Evolutionary conservation across 2,797 vertebrate genomes (phyloP).

Genomic region (Protosalanx chinensis): DNA sequence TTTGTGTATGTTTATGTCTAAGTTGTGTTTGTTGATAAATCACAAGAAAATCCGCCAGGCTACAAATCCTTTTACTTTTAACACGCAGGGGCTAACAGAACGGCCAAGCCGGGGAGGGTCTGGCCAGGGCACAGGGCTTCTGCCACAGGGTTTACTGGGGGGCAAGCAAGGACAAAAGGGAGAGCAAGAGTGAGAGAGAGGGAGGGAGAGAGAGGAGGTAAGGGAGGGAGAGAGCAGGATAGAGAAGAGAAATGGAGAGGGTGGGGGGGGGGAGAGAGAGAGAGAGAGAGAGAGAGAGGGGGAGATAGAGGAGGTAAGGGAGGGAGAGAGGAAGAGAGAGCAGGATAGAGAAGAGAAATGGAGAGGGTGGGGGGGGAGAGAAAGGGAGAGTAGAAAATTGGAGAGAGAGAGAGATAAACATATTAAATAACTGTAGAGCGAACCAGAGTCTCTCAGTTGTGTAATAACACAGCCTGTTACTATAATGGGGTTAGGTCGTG

Average conservation of each 20-base stretch:
- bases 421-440: not conserved
- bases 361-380: too few species aligned
- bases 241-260: not conserved
- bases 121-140: not conserved
- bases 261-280: not conserved
- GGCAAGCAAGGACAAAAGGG: not conserved
- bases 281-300: not conserved
- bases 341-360: not conserved
- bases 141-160: not conserved
- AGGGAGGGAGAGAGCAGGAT: too few species aligned
- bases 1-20: not conserved
- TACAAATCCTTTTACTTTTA: not conserved
- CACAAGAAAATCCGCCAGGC: not conserved
- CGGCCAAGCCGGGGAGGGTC: not conserved
- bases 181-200: not conserved
- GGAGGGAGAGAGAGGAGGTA: not conserved
- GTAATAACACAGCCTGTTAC: too few species aligned
- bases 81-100: not conserved
- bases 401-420: not conserved
- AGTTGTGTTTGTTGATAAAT: slow-evolving; percentile 4
- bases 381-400: not conserved
- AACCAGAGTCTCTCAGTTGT: not conserved
- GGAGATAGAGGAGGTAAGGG: not conserved
- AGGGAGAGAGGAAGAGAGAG: not conserved
- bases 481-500: too few species aligned